Conservation (phyloP, 2,888 invertebrate species). For the Nemotelus pantherinus region DNA sequence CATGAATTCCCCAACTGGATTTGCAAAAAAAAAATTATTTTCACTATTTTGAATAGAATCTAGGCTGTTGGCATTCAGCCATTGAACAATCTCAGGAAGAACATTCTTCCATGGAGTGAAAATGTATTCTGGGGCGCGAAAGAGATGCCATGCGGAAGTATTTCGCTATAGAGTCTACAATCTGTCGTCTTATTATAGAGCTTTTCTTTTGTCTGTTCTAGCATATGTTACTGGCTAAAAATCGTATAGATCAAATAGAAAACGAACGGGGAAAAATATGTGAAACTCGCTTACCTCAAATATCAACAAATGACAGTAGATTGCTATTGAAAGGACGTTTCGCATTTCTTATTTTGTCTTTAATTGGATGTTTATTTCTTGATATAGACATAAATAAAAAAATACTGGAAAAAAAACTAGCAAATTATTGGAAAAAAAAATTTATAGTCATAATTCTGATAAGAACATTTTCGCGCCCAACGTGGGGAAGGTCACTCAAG, state of each 20-base stretch:
- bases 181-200: slow-evolving; percentile 4
- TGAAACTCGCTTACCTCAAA: neutral
- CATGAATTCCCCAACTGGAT: neutral
- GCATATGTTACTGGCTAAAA: neutral
- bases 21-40: no score
- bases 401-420: no score
- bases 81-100: slow-evolving; percentile 1
- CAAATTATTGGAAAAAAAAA: no score
- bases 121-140: neutral
- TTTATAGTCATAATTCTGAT: no score
- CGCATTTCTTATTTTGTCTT: no score
- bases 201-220: slow-evolving; percentile 24
- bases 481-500: no score
- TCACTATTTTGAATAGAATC: neutral
- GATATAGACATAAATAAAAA: no score
- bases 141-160: slow-evolving; percentile 36
- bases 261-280: neutral
- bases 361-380: no score
- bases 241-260: neutral
- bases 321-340: no score
- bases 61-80: neutral
- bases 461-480: no score
- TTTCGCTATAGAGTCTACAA: neutral
- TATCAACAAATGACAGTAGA: no score
- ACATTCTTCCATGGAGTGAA: neutral